These are phyloP conservation scores for Hypothenemus hampei DNA, from an alignment of 1,140 invertebrate species.

Conservation along the genomic window DNA sequence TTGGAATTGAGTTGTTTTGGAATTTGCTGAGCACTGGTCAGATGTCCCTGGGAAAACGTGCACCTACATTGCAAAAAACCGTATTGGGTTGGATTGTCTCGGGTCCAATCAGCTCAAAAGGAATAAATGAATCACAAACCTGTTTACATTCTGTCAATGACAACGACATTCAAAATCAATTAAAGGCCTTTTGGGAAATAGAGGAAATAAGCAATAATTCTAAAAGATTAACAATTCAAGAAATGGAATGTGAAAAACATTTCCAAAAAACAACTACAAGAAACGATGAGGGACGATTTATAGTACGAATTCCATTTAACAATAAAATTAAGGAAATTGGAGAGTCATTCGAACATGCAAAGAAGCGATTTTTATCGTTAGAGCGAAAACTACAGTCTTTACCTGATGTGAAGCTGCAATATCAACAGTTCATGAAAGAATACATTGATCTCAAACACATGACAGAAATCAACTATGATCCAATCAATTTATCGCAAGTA, in stretches of 20 bases:
- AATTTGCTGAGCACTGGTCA: too few species aligned
- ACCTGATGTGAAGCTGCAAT: neutral
- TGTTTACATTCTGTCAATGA: neutral
- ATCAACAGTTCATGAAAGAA: neutral
- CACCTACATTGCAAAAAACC: too few species aligned
- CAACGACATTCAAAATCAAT: neutral
- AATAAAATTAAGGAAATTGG: neutral
- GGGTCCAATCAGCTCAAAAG: neutral
- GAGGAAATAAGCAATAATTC: neutral
- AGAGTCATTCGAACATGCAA: neutral
- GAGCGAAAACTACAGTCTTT: too few species aligned
- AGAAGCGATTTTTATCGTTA: too few species aligned
- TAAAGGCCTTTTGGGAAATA: neutral
- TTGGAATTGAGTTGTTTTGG: too few species aligned
- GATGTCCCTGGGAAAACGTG: too few species aligned
- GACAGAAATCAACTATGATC: neutral
- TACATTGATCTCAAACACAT: neutral
- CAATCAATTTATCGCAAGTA: neutral
- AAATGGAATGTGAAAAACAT: neutral
- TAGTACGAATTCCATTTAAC: neutral
- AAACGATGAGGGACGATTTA: neutral
- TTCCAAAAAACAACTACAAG: neutral
- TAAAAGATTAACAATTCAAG: neutral
- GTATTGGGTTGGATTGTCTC: too few species aligned
- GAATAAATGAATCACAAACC: neutral